Conservation (phyloP, 2,888 invertebrate species). For the Drosophila conformis region DNA sequence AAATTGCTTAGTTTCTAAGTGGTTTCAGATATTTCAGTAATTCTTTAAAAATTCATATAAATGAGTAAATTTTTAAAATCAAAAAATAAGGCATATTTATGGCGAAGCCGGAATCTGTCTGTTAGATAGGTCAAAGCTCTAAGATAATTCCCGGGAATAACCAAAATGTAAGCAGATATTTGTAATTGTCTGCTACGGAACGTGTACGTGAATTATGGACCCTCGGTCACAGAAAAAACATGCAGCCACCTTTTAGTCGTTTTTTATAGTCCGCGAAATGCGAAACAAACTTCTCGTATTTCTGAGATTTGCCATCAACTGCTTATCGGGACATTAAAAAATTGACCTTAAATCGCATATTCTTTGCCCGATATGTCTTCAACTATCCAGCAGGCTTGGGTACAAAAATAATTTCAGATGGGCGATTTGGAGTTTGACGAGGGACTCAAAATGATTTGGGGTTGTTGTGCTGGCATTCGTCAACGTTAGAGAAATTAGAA, state of each 20-base stretch:
- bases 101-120: not conserved
- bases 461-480: not conserved
- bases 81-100: not conserved
- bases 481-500: not conserved
- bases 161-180: not conserved
- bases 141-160: not conserved
- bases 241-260: not conserved
- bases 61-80: not conserved
- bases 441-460: not conserved
- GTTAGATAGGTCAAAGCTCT: not conserved
- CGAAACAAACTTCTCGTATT: not conserved
- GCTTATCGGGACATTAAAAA: not conserved
- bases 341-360: not conserved
- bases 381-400: not conserved
- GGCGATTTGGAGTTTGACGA: not conserved
- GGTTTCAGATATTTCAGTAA: not conserved
- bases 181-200: not conserved
- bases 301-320: not conserved
- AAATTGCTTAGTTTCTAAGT: not conserved
- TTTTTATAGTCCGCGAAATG: not conserved
- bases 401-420: not conserved
- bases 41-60: not conserved
- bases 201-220: not conserved
- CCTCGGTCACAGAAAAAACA: not conserved
- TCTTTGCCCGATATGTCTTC: not conserved